A percentile compares a stretch with the other conserved stretches of the same genome.
These are phyloP conservation scores for Aptenodytes patagonicus DNA, from an alignment of 2,113 vertebrate species.

Conservation along the genomic window DNA sequence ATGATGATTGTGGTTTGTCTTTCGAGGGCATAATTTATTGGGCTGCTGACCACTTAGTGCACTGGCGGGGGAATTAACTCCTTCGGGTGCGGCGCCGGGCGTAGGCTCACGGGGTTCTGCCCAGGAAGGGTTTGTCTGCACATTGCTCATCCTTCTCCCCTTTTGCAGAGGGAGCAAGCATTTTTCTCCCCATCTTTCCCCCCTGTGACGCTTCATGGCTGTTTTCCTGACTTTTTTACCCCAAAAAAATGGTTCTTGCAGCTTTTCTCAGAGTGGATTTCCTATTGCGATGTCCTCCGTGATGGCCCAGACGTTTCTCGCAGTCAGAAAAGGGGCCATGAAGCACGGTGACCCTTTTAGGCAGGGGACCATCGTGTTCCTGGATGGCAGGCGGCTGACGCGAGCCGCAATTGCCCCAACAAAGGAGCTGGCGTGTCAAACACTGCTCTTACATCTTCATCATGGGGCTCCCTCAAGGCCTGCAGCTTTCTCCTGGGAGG, in stretches of 20 bases:
- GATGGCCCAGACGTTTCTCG: neutral
- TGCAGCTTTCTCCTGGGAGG: neutral
- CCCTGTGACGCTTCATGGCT: accelerated
- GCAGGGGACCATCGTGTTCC: accelerated
- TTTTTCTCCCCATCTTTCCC: accelerated
- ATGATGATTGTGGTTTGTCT: conserved; percentile 84
- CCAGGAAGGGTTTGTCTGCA: neutral
- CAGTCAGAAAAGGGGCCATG: neutral
- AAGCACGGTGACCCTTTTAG: neutral
- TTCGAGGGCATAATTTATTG: conserved; percentile 74
- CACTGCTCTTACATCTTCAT: conserved; percentile 34
- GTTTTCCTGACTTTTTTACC: neutral
- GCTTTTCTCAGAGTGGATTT: neutral
- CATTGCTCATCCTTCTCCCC: neutral
- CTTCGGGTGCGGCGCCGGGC: conserved; percentile 15
- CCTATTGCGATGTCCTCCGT: accelerated
- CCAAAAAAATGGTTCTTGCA: accelerated
- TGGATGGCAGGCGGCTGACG: neutral
- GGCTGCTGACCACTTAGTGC: conserved; percentile 69
- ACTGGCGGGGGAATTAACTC: conserved; percentile 67
- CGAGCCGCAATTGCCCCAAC: neutral
- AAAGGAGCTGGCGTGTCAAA: conserved; percentile 12
- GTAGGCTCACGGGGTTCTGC: neutral
- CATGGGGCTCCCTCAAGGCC: neutral
- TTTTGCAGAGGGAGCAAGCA: accelerated